Conservation (phyloP, 2,797 vertebrate genomes). For the Miichthys miiuy region DNA sequence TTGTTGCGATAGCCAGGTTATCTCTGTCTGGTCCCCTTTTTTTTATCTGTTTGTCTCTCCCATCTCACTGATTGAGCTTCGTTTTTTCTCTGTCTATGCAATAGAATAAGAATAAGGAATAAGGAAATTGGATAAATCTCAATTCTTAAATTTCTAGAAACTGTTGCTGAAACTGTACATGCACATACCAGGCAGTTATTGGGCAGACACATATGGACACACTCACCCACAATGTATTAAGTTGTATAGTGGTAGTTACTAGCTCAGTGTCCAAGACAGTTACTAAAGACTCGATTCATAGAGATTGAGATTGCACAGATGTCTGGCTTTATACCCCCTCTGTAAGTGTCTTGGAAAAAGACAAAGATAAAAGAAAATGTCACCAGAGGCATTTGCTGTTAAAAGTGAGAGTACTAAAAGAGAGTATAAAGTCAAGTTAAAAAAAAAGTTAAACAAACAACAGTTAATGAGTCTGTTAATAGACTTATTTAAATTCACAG, state of each 20-base stretch:
- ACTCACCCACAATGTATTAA: neutral
- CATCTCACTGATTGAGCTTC: neutral
- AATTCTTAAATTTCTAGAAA: neutral
- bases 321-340: neutral
- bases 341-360: conserved; percentile 23
- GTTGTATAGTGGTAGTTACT: neutral
- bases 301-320: conserved; percentile 13
- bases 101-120: neutral
- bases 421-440: conserved; percentile 23
- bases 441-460: conserved; percentile 52
- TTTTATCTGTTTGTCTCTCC: conserved; percentile 14
- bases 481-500: conserved; percentile 67
- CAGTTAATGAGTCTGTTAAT: conserved; percentile 59
- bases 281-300: conserved; percentile 29
- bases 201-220: neutral
- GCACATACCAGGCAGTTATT: neutral
- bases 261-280: conserved; percentile 5
- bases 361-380: conserved; percentile 6
- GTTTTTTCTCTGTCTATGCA: conserved; percentile 1
- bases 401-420: conserved; percentile 21
- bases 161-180: neutral
- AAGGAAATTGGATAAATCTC: neutral
- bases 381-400: conserved; percentile 24
- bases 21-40: conserved; percentile 16
- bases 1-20: conserved; percentile 25